Evolutionary conservation across 2,113 vertebrate species (phyloP).

Genomic region (Oreochromis tanganicae): DNA sequence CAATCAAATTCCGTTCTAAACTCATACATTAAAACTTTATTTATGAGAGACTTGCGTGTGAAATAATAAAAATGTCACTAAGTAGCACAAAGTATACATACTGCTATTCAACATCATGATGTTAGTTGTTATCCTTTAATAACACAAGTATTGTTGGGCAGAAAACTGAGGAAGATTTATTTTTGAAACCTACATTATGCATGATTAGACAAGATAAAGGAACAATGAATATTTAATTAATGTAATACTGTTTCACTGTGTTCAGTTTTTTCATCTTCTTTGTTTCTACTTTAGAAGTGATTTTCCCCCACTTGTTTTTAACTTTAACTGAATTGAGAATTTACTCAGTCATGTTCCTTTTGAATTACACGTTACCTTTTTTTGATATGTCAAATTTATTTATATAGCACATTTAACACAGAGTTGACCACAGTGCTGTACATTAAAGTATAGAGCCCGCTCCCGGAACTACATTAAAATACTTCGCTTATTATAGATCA

Average conservation of each 20-base stretch:
- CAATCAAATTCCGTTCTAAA: not conserved
- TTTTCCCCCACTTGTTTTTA: not conserved
- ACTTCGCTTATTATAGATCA: not conserved
- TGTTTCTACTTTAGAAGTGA: not conserved
- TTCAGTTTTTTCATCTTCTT: not conserved
- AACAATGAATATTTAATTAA: not conserved
- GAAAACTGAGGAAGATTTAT: not conserved
- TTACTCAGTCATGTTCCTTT: not conserved
- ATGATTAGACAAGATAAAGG: not conserved
- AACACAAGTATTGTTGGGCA: not conserved
- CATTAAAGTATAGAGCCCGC: not conserved
- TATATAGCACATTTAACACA: not conserved
- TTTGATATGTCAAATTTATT: not conserved
- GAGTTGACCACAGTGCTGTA: not conserved
- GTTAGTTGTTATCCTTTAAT: not conserved
- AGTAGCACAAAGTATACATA: not conserved
- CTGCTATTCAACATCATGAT: not conserved
- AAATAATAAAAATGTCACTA: not conserved
- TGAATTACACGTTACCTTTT: not conserved
- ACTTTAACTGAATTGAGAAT: not conserved
- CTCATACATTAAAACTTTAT: not conserved
- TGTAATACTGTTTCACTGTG: not conserved
- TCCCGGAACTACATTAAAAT: not conserved
- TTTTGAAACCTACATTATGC: not conserved
- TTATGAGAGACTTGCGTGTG: not conserved